Evolutionary conservation across 2,797 vertebrate species (phyloP), one percentile per base, ranked within the genome.

Genomic region (Cyclopterus lumpus): DNA sequence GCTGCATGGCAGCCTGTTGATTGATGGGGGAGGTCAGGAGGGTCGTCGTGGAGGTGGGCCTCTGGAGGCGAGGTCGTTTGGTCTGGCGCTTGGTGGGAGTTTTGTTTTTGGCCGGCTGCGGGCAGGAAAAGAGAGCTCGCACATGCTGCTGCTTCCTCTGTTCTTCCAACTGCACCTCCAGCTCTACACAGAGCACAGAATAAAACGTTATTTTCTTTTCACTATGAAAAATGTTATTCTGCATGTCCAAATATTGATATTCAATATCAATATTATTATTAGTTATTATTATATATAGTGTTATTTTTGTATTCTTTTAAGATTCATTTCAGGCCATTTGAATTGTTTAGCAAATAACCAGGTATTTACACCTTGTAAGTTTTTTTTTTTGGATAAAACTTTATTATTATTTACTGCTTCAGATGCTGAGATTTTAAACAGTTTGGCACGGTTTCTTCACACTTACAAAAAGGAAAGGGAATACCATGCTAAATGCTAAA

Each of bases 91-190:
- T 95, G 42, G 96, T 93, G 20, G 89, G 86, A 8, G 83, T 67
- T 66, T 90, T 91, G 75, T 6, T 90, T 83, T 93, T 93, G 80
- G 80, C 55, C 0, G 91, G 86, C 67, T 93, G 92, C 0, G 93
- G 91, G 65, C 84, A 91, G 72, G 93, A 88, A 18, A 93, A 82
- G 3, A 97, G 92, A 0, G 95, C 93, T 69, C 96, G 96, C 8
- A 96, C 93, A 79, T 95, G 96, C 77, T 97, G 96, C 75, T 97
- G 96, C 86, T 96, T 97, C 91, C 93, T 97, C 92, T 99, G 98
- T 49, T 99, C 97, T 62, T 99, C 97, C 87, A 99, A 79, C 92
- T 98, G 98, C 60, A 96, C 91, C 84, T 99, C 98, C 89, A 99
- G 92, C 77, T 95, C 97, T 99, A 71, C 32, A 80, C 14, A 76